Evolutionary conservation across 2,888 invertebrate genomes (phyloP).

Genomic region (Anorthoa munda): DNA sequence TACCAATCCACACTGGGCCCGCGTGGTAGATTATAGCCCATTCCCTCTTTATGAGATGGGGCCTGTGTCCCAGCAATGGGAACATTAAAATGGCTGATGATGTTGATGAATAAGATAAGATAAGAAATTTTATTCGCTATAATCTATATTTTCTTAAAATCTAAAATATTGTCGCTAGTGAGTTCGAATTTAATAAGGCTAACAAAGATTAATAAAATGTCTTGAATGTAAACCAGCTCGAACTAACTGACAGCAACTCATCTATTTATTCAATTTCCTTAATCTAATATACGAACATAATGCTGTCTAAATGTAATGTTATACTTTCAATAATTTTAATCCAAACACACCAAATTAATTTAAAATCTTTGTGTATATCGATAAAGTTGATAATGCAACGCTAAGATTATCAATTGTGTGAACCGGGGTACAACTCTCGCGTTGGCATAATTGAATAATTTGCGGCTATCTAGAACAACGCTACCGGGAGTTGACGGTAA

Average conservation of each 20-base stretch:
- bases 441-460: slow-evolving; percentile 71
- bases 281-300: slow-evolving; percentile 53
- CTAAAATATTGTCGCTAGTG: background rate
- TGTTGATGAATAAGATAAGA: too few relatives aligned
- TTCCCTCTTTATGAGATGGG: too few relatives aligned
- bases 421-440: slow-evolving; percentile 48
- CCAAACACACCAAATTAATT: background rate
- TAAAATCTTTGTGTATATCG: background rate
- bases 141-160: background rate
- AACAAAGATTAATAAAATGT: slow-evolving; percentile 15
- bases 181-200: background rate
- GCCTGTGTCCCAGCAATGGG: too few relatives aligned
- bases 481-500: slow-evolving; percentile 62
- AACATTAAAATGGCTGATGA: too few relatives aligned
- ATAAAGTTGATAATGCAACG: slow-evolving; percentile 28
- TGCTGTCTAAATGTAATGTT: slow-evolving; percentile 47
- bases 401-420: slow-evolving; percentile 48
- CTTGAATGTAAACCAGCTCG: slow-evolving; percentile 21
- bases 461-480: slow-evolving; percentile 68
- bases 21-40: too few relatives aligned
- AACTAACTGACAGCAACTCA: slow-evolving; percentile 45
- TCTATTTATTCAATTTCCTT: slow-evolving; percentile 61
- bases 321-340: slow-evolving; percentile 51
- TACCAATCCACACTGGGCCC: too few relatives aligned
- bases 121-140: too few relatives aligned